A percentile compares a stretch with the other conserved stretches of the same genome.
Conservation (phyloP, 2,797 vertebrate genomes). For the Holocentrus rufus region DNA sequence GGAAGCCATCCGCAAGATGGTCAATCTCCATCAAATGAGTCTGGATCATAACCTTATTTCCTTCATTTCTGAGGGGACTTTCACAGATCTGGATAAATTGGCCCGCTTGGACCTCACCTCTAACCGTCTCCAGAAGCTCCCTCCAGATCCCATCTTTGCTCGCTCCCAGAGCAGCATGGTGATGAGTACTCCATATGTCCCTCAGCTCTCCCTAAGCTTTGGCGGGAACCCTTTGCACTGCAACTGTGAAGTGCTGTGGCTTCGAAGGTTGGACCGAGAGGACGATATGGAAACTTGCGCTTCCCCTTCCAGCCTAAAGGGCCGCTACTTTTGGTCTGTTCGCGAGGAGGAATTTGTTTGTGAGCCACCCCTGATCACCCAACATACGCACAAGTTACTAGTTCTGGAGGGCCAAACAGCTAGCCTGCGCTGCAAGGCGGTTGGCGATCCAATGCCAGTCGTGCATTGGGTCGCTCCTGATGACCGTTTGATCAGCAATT, state of each 20-base stretch:
- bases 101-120: conserved; percentile 96
- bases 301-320: conserved; percentile 91
- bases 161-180: conserved; percentile 88
- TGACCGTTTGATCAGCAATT: conserved; percentile 93
- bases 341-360: conserved; percentile 96
- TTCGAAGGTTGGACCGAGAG: conserved; percentile 91
- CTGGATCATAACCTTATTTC: conserved; percentile 95
- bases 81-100: conserved; percentile 94
- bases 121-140: conserved; percentile 96
- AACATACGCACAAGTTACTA: conserved; percentile 93
- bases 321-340: conserved; percentile 97
- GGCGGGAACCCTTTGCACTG: conserved; percentile 97
- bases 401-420: conserved; percentile 96
- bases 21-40: conserved; percentile 96
- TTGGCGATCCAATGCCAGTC: conserved; percentile 93
- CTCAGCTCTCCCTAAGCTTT: conserved; percentile 92
- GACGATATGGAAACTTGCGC: conserved; percentile 99
- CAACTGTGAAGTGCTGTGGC: conserved; percentile 97
- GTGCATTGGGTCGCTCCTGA: conserved; percentile 98
- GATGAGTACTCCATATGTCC: conserved; percentile 88
- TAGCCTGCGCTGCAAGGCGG: conserved; percentile 94
- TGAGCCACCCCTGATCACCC: conserved; percentile 95
- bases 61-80: conserved; percentile 94
- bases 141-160: conserved; percentile 95
- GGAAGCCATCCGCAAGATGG: conserved; percentile 95